Percentiles rank a stretch among this genome's conserved stretches.
phyloP scores from a whole-genome alignment of 2,113 vertebrate species.

The Anarrhichthys ocellatus region DNA sequence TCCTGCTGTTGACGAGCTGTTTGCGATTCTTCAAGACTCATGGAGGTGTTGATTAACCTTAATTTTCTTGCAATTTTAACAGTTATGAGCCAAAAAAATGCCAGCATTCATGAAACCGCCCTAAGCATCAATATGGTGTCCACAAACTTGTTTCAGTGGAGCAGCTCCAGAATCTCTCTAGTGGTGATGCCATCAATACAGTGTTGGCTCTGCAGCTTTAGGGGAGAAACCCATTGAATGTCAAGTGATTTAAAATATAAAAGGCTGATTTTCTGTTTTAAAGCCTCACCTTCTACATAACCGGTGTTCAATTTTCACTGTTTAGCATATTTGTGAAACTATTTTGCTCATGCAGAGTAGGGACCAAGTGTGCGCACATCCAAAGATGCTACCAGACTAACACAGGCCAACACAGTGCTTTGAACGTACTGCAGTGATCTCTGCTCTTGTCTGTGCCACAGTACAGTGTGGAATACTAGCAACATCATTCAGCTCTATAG shows the following conservation, averaged over 20 bases:
- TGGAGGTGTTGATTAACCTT: slow-evolving; percentile 21
- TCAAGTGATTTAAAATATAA: slow-evolving; percentile 1
- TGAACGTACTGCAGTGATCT: slow-evolving; percentile 18
- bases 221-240: neutral
- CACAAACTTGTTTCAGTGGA: slow-evolving; percentile 26
- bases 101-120: slow-evolving; percentile 23
- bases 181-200: slow-evolving; percentile 23
- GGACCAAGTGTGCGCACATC: neutral
- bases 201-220: slow-evolving; percentile 13
- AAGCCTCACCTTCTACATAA: neutral
- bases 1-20: neutral
- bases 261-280: neutral
- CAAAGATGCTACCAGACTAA: neutral
- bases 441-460: slow-evolving; percentile 19
- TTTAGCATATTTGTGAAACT: neutral
- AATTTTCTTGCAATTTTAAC: slow-evolving; percentile 4
- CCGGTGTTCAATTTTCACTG: neutral
- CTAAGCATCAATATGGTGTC: neutral
- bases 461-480: slow-evolving; percentile 30
- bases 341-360: neutral
- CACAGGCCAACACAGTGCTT: slow-evolving; percentile 6
- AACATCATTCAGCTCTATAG: slow-evolving; percentile 46
- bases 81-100: slow-evolving; percentile 27
- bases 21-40: neutral
- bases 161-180: neutral